Evolutionary conservation across 2,113 vertebrate species (phyloP), one percentile per base, ranked within the genome.

Genomic region (Mugil cephalus): DNA sequence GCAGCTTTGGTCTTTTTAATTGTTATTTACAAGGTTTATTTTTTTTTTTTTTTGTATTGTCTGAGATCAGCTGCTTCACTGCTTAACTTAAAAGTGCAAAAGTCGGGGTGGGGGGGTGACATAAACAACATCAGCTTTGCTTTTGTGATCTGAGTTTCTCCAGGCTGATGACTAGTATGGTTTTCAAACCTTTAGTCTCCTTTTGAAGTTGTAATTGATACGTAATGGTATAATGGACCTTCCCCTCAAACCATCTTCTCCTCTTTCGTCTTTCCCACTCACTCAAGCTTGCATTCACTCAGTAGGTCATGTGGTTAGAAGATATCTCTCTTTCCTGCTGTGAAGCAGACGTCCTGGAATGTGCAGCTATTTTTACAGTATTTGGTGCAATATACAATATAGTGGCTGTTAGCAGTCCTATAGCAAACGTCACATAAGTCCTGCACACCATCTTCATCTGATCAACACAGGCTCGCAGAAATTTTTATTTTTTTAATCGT

Each of bases 181-280:
- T 42, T 67, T 61, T 82, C 53, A 65, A 62, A 61, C 68, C 50
- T 86, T 54, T 3, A 46, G 42, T 45, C 50, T 56, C 38, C 83
- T 79, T 30, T 80, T 77, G 58, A 85, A 77, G 66, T 39, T 83
- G 79, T 76, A 86, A 86, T 19, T 65, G 80, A 88, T 87, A 78
- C 54, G 35, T 65, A 54, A 15, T 64, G 58, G 13, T 74, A 19
- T 71, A 69, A 81, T 69, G 63, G 14, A 45, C 17, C 17, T 62
- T 58, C 34, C 69, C 76, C 69, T 77, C 39, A 65, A 84, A 84
- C 66, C 74, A 78, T 82, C 74, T 10, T 63, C 71, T 83, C 68
- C 38, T 62, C 67, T 81, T 83, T 80, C 56, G 18, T 59, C 60
- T 75, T 71, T 76, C 69, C 68, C 67, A 21, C 52, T 65, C 42